Evolutionary conservation across 2,888 invertebrate species (phyloP).

Genomic region (Erynnis tages): DNA sequence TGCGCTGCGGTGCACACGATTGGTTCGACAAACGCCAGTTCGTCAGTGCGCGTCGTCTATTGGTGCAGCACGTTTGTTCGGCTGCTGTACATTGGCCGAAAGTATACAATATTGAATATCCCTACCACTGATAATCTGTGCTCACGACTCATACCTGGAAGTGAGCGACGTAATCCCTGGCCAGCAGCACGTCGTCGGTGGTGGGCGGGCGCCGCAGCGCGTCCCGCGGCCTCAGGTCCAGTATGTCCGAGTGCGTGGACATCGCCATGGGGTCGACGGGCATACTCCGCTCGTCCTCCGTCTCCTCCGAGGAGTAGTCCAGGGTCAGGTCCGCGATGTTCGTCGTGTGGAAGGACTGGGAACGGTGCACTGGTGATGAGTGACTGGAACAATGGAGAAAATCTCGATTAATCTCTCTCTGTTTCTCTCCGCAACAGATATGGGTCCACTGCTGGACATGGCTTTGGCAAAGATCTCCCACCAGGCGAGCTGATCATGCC

Average conservation of each 20-base stretch:
- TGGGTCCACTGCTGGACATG: too few species aligned
- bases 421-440: too few species aligned
- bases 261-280: conserved; percentile 68
- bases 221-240: conserved; percentile 53
- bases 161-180: conserved; percentile 59
- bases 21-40: too few species aligned
- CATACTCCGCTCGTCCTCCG: conserved; percentile 59
- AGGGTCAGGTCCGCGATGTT: conserved; percentile 63
- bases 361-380: conserved; percentile 76
- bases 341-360: conserved; percentile 76
- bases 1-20: too few species aligned
- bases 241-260: conserved; percentile 67
- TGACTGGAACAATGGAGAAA: conserved; percentile 58
- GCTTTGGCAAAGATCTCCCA: too few species aligned
- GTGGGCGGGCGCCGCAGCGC: conserved; percentile 49
- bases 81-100: too few species aligned
- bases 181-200: conserved; percentile 57
- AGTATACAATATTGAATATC: too few species aligned
- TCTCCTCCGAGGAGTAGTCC: conserved; percentile 69
- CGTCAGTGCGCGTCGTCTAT: too few species aligned
- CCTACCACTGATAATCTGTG: too few species aligned
- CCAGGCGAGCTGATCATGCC: too few species aligned
- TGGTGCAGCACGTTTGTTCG: too few species aligned
- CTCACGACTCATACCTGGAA: conserved; percentile 67
- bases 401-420: too few species aligned